These are phyloP conservation scores for Ylistrum balloti DNA, from an alignment of 1,140 invertebrate species.

Conservation along the genomic window DNA sequence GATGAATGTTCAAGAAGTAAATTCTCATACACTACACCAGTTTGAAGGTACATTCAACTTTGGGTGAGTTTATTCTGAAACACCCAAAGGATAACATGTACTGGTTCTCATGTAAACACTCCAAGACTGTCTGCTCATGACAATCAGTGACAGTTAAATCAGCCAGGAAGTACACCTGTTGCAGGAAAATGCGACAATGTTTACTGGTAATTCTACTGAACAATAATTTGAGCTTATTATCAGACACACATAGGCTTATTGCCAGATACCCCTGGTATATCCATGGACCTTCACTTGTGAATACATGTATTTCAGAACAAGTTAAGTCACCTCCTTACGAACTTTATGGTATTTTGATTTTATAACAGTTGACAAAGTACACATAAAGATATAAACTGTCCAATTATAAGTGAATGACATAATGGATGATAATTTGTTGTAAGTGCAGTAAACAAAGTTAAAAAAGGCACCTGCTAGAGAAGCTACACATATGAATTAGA, in stretches of 20 bases:
- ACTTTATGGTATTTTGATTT: neutral
- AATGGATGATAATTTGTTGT: neutral
- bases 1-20: too few relatives aligned
- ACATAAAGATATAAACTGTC: neutral
- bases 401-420: neutral
- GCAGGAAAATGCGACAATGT: too few relatives aligned
- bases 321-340: neutral
- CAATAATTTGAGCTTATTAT: too few relatives aligned
- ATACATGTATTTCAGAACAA: neutral
- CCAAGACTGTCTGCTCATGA: too few relatives aligned
- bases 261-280: too few relatives aligned
- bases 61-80: neutral
- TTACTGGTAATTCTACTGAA: too few relatives aligned
- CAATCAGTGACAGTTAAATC: too few relatives aligned
- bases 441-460: neutral
- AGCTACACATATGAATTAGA: neutral
- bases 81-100: neutral
- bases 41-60: neutral
- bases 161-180: too few relatives aligned
- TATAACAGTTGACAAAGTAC: slow-evolving; percentile 4
- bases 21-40: too few relatives aligned
- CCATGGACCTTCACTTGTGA: neutral
- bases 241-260: too few relatives aligned
- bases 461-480: neutral
- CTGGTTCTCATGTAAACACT: too few relatives aligned